Evolutionary conservation across 2,113 vertebrate genomes (phyloP).

Genomic region (Bambusicola thoracicus): DNA sequence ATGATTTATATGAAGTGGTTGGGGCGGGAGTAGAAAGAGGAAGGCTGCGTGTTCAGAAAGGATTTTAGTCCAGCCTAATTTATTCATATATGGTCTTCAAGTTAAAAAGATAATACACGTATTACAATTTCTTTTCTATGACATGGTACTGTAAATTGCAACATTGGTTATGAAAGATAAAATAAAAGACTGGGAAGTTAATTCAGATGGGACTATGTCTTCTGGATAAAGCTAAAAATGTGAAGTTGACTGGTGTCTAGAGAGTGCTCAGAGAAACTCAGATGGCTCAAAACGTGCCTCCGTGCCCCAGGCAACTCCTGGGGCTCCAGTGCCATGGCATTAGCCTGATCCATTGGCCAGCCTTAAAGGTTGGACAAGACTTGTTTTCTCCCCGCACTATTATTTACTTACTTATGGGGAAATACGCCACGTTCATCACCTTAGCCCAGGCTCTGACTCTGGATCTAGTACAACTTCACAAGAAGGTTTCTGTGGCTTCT

Average conservation of each 20-base stretch:
- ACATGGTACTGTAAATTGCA: not conserved
- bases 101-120: not conserved
- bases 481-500: not conserved
- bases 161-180: not conserved
- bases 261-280: not conserved
- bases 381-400: not conserved
- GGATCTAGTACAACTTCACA: not conserved
- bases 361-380: not conserved
- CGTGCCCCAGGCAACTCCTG: not conserved
- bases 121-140: not conserved
- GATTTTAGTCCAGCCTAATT: not conserved
- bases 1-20: not conserved
- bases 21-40: not conserved
- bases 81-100: not conserved
- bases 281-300: rapidly evolving
- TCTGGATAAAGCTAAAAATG: not conserved
- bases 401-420: not conserved
- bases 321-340: rapidly evolving
- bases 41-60: not conserved
- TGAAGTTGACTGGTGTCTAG: not conserved
- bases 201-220: not conserved
- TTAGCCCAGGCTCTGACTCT: not conserved
- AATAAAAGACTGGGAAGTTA: not conserved
- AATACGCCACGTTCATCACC: rapidly evolving
- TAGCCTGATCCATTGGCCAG: not conserved